Evolutionary conservation across 1,140 invertebrate species (phyloP), one percentile per base, ranked within the genome.

Genomic region (Lasioglossum baleicum): DNA sequence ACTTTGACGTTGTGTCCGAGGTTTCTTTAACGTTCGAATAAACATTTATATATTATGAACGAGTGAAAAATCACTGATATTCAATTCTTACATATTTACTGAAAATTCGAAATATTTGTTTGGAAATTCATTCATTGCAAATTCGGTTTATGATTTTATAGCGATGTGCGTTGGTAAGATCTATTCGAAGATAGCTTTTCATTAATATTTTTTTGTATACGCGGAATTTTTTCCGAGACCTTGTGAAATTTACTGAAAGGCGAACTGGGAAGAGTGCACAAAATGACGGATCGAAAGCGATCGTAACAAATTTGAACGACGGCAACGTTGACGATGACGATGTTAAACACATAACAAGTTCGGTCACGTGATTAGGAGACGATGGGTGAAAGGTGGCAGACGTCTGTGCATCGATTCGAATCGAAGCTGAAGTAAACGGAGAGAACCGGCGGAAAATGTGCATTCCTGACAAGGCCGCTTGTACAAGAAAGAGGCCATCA

Each of bases 391-490:
- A 83, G 84, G 77, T 87, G 81, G 79, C 51, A 70, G 56, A 63
- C 74, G 82, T 64, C 60, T 80, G 75, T 81, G 82, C 82, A 81
- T 82, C 61, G 84, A 84, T 84, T 76, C 84, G 75, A 83, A 86
- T 83, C 82, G 83, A 87, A 83, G 84, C 68, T 71, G 81, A 89
- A 73, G 79, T 56, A 87, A 80, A 86, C 78, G 82, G 75, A 84
- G 82, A 90, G 82, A 90, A 88, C 82, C 84, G 79, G 80, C 83
- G 87, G 87, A 92, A 92, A 91, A 90, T 85, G 88, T 83, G 83
- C 91, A 92, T 92, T 92, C 91, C 89, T 88, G 86, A 82, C 91
- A 92, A 92, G 91, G 91, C 89, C 91, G 90, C 85, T 88, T 68
- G 83, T 64, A 80, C 88, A 84, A 88, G 89, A 92, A 92, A 89